These are phyloP conservation scores for Lathamus discolor DNA, from an alignment of 2,113 vertebrate genomes.

Conservation along the genomic window DNA sequence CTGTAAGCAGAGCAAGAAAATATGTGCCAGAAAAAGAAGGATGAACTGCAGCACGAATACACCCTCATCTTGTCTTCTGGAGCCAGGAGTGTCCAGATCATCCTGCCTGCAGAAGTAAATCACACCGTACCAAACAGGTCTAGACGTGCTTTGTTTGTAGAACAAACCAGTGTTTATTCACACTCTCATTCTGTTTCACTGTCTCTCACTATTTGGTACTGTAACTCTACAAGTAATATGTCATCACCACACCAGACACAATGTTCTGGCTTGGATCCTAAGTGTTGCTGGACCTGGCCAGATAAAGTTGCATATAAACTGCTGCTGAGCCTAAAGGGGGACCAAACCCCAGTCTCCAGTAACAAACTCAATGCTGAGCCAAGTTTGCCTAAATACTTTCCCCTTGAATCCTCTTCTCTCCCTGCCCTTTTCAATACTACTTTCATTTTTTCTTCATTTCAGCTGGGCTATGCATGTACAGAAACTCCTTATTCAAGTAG, in stretches of 20 bases:
- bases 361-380: neutral
- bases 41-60: neutral
- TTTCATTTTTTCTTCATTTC: neutral
- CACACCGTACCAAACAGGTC: neutral
- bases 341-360: neutral
- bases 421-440: neutral
- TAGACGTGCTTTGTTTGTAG: neutral
- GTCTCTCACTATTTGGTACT: neutral
- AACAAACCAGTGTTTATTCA: neutral
- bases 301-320: neutral
- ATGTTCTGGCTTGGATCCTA: neutral
- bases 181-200: neutral
- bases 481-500: neutral
- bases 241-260: neutral
- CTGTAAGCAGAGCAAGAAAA: neutral
- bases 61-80: neutral
- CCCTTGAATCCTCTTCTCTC: neutral
- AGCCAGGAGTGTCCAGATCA: neutral
- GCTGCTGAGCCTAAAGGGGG: neutral
- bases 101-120: neutral
- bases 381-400: neutral
- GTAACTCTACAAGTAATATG: neutral
- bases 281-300: neutral
- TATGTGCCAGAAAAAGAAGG: neutral
- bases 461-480: neutral